These are phyloP conservation scores for Mungos mungo DNA, from an alignment of 2,113 vertebrate species.

Conservation along the genomic window DNA sequence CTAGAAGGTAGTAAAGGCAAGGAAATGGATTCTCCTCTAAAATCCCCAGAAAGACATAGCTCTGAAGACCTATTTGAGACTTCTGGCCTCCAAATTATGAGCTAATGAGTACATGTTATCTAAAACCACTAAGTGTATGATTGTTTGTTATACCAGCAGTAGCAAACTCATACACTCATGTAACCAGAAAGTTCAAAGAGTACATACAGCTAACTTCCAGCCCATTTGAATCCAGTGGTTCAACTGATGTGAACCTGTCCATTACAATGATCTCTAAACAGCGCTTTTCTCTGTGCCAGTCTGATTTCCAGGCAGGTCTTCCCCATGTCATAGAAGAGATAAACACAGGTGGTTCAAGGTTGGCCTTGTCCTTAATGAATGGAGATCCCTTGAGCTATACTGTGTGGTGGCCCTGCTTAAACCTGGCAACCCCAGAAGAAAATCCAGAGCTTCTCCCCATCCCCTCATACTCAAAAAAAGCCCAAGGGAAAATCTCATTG, in stretches of 20 bases:
- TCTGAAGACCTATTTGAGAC: background rate
- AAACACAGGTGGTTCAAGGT: background rate
- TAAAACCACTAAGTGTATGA: background rate
- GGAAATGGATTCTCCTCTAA: background rate
- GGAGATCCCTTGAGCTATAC: background rate
- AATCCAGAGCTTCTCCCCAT: background rate
- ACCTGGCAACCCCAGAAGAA: background rate
- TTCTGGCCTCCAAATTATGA: background rate
- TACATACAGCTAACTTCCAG: background rate
- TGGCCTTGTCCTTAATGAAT: conserved; percentile 28
- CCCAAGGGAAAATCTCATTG: background rate
- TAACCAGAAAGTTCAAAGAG: background rate
- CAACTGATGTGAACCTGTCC: background rate
- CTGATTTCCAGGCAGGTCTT: background rate
- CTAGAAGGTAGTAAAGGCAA: background rate
- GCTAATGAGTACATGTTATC: background rate
- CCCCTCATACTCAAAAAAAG: background rate
- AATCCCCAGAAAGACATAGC: background rate
- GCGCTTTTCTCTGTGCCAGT: background rate
- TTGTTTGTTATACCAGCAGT: background rate
- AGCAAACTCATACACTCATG: background rate
- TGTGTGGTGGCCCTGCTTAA: background rate
- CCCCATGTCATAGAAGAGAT: background rate
- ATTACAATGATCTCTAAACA: conserved; percentile 1
- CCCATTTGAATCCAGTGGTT: background rate